Percentiles rank a stretch among this genome's conserved stretches.
Evolutionary conservation across 1,140 invertebrate genomes (phyloP).

Genomic region (Caerostris darwini): DNA sequence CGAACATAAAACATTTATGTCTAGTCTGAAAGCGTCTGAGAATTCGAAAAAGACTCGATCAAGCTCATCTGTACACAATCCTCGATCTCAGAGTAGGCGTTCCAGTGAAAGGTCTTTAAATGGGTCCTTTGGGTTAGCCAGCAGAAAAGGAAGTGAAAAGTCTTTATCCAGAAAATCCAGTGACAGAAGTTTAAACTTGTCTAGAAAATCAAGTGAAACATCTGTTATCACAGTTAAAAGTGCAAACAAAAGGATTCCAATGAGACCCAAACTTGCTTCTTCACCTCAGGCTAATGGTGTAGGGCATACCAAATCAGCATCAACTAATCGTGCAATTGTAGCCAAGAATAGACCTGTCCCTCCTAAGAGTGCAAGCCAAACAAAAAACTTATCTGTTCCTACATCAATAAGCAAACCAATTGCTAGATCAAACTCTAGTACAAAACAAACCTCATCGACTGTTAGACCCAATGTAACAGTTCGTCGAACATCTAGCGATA

Average conservation of each 20-base stretch:
- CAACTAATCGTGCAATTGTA: neutral
- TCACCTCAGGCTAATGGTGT: neutral
- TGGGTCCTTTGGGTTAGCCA: neutral
- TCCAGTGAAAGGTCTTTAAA: slow-evolving; percentile 69
- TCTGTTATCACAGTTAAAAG: slow-evolving; percentile 70
- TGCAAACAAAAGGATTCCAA: slow-evolving; percentile 40
- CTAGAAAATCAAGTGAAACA: slow-evolving; percentile 74
- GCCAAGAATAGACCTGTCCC: neutral
- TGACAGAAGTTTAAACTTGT: slow-evolving; percentile 70
- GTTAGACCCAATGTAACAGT: slow-evolving; percentile 31
- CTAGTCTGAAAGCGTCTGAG: slow-evolving; percentile 3
- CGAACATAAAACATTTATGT: slow-evolving; percentile 73
- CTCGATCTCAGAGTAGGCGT: slow-evolving; percentile 60
- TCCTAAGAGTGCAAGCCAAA: neutral
- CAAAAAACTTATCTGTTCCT: neutral
- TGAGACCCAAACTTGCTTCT: neutral
- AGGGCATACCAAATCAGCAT: slow-evolving; percentile 9
- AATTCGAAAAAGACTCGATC: slow-evolving; percentile 65
- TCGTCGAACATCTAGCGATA: slow-evolving; percentile 61
- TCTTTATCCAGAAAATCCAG: slow-evolving; percentile 68
- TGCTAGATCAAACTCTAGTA: slow-evolving; percentile 41
- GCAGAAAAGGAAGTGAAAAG: slow-evolving; percentile 72
- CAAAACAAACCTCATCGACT: slow-evolving; percentile 8
- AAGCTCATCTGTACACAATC: slow-evolving; percentile 67
- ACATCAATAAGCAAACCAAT: slow-evolving; percentile 43